Percentiles rank a stretch among this genome's conserved stretches.
These are phyloP conservation scores for Drosophila mimica DNA, from an alignment of 2,888 invertebrate genomes.

Conservation along the genomic window DNA sequence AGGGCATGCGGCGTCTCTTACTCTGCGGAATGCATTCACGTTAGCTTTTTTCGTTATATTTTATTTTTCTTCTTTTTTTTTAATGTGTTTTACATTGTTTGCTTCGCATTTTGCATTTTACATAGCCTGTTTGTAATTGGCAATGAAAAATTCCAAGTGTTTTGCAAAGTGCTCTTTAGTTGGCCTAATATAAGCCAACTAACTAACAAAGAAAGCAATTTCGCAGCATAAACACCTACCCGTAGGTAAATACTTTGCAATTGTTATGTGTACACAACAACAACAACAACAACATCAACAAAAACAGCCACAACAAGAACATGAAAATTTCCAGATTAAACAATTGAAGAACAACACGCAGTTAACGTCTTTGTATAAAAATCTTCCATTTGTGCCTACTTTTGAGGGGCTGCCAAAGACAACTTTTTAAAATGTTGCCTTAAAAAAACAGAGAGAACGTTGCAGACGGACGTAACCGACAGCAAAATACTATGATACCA, in stretches of 20 bases:
- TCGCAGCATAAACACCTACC: slow-evolving; percentile 22
- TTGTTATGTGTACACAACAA: slow-evolving; percentile 21
- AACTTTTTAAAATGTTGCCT: slow-evolving; percentile 23
- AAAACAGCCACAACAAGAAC: neutral
- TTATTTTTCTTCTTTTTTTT: slow-evolving; percentile 12
- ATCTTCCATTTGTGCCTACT: slow-evolving; percentile 5
- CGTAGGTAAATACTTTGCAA: slow-evolving; percentile 20
- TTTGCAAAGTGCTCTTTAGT: slow-evolving; percentile 62
- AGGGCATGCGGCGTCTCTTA: slow-evolving; percentile 36
- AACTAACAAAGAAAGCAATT: slow-evolving; percentile 57
- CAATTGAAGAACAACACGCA: slow-evolving; percentile 30
- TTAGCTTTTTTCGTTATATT: slow-evolving; percentile 25
- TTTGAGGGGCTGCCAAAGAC: slow-evolving; percentile 13
- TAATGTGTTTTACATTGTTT: slow-evolving; percentile 2
- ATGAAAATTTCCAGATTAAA: slow-evolving; percentile 18
- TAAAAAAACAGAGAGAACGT: too few relatives aligned
- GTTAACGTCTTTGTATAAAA: slow-evolving; percentile 26
- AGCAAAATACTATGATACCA: too few relatives aligned
- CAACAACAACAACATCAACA: slow-evolving; percentile 27
- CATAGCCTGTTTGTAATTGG: slow-evolving; percentile 60
- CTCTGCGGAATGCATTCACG: slow-evolving; percentile 60
- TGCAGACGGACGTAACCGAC: too few relatives aligned
- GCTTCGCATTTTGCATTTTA: slow-evolving; percentile 38
- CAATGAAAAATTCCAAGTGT: slow-evolving; percentile 70
- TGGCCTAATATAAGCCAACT: slow-evolving; percentile 56